A percentile compares a stretch with the other conserved stretches of the same genome.
Evolutionary conservation across 2,797 vertebrate species (phyloP).

Genomic region (Epinephelus coioides): DNA sequence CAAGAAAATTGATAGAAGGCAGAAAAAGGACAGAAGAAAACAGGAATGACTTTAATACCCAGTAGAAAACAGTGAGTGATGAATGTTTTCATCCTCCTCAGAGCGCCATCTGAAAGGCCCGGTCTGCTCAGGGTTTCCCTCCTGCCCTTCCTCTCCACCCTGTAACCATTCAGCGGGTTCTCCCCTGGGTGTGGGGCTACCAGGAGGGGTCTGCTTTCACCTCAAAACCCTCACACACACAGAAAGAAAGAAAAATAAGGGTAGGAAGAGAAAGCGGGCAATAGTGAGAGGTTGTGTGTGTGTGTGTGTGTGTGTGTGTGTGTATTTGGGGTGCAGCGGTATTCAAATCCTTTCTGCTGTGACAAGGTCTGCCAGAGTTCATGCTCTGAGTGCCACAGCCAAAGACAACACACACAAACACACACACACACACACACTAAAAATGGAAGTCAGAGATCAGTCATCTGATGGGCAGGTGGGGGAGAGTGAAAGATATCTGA

Average conservation of each 20-base stretch:
- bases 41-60: conserved; percentile 47
- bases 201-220: conserved; percentile 63
- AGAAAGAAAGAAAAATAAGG: conserved; percentile 31
- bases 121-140: conserved; percentile 53
- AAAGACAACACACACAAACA: conserved; percentile 71
- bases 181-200: conserved; percentile 66
- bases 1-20: conserved; percentile 47
- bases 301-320: conserved; percentile 29
- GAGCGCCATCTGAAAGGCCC: conserved; percentile 52
- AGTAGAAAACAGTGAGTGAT: conserved; percentile 58
- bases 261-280: conserved; percentile 33
- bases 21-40: conserved; percentile 26
- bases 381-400: conserved; percentile 64
- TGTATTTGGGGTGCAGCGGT: conserved; percentile 34
- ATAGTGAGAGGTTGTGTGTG: conserved; percentile 24
- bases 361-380: conserved; percentile 81
- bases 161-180: conserved; percentile 46
- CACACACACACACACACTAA: conserved; percentile 49
- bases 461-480: conserved; percentile 74
- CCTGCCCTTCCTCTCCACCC: conserved; percentile 57
- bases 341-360: conserved; percentile 70
- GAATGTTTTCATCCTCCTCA: conserved; percentile 60
- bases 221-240: conserved; percentile 39
- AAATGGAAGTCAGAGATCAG: conserved; percentile 73
- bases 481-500: conserved; percentile 62